These are phyloP conservation scores for Pangasius mekongensis DNA, from an alignment of 2,797 vertebrate species.

Conservation along the genomic window DNA sequence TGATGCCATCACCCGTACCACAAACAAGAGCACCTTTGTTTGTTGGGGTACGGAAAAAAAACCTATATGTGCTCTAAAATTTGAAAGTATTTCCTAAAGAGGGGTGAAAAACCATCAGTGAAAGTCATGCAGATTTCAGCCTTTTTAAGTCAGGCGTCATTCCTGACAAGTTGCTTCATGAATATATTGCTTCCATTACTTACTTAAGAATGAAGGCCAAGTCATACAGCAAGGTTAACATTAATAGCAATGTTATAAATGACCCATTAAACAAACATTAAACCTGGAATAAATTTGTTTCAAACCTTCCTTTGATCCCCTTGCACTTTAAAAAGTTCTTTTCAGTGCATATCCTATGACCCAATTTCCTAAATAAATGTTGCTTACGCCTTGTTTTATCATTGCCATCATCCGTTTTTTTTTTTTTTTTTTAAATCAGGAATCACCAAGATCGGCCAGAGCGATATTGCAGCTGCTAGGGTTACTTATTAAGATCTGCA, in stretches of 20 bases:
- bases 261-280: conserved; percentile 15
- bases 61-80: conserved; percentile 18
- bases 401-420: neutral
- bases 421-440: neutral
- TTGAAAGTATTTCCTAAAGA: conserved; percentile 24
- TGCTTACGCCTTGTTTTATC: neutral
- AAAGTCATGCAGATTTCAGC: conserved; percentile 39
- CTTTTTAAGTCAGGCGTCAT: conserved; percentile 40
- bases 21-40: conserved; percentile 80
- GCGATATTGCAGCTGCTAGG: conserved; percentile 84
- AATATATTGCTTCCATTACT: conserved; percentile 47
- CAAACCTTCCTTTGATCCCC: neutral
- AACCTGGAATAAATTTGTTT: neutral
- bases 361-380: neutral
- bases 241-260: conserved; percentile 23
- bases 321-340: conserved; percentile 1
- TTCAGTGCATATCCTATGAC: neutral
- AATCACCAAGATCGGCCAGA: conserved; percentile 77
- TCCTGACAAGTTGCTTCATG: conserved; percentile 32
- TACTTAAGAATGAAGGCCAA: conserved; percentile 17
- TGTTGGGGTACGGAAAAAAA: conserved; percentile 67
- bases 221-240: conserved; percentile 24
- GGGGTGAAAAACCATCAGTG: conserved; percentile 23
- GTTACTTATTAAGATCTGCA: conserved; percentile 83
- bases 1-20: conserved; percentile 78